phyloP scores from a whole-genome alignment of 2,797 vertebrate species.

The Pogonophryne albipinna region DNA sequence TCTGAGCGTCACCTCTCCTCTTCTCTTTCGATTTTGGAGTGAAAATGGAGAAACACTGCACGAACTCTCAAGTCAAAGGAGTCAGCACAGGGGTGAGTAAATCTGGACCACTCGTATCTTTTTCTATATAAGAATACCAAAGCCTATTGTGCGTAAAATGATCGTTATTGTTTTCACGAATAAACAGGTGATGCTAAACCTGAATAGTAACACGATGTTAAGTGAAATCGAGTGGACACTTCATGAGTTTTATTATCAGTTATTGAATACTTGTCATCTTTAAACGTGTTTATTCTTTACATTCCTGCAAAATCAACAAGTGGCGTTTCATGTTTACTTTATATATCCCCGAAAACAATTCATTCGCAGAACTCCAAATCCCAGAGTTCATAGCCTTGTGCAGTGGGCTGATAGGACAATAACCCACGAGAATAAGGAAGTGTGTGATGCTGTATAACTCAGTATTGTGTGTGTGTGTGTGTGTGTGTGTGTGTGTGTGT shows the following conservation, averaged over 20 bases:
- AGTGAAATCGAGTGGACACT: rapidly evolving
- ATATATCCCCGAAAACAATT: background rate
- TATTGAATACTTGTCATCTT: rapidly evolving
- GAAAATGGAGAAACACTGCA: slow-evolving; percentile 71
- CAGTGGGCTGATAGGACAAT: background rate
- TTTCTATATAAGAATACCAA: rapidly evolving
- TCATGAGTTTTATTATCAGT: background rate
- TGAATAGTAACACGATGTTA: background rate
- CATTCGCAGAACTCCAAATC: slow-evolving; percentile 41
- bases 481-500: too few species aligned
- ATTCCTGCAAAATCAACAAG: background rate
- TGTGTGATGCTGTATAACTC: too few species aligned
- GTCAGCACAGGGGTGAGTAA: slow-evolving; percentile 85
- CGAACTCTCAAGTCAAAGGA: slow-evolving; percentile 73
- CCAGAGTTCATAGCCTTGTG: slow-evolving; percentile 38
- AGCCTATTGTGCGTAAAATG: background rate
- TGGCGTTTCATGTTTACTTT: slow-evolving; percentile 31
- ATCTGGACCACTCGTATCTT: background rate
- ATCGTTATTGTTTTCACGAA: rapidly evolving
- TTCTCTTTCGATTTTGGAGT: slow-evolving; percentile 53
- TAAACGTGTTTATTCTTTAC: background rate
- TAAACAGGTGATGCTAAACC: slow-evolving; percentile 39
- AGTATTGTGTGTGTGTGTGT: too few species aligned
- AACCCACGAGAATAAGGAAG: background rate
- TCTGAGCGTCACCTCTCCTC: slow-evolving; percentile 23